A percentile compares a stretch with the other conserved stretches of the same genome.
These are phyloP conservation scores for Rotaria magnacalcarata DNA, from an alignment of 2,888 invertebrate species.

Conservation along the genomic window DNA sequence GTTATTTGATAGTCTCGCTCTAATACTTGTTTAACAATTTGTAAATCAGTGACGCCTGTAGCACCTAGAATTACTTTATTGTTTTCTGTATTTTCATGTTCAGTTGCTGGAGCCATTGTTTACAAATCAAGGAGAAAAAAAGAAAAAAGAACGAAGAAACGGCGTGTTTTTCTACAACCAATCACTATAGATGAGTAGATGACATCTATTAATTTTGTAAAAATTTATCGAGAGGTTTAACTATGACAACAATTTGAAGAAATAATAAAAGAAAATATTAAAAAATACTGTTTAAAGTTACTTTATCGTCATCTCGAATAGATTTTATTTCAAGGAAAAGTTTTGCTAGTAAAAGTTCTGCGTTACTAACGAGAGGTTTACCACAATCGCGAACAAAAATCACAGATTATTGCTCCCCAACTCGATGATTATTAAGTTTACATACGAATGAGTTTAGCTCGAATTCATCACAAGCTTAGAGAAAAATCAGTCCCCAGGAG, in stretches of 20 bases:
- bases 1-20: slow-evolving; percentile 50
- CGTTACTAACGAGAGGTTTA: no score
- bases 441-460: no score
- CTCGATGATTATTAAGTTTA: no score
- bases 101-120: neutral
- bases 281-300: neutral
- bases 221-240: neutral
- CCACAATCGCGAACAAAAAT: no score
- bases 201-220: neutral
- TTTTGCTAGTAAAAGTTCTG: neutral
- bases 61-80: slow-evolving; percentile 53
- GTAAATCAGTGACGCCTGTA: slow-evolving; percentile 51
- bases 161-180: neutral
- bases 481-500: no score
- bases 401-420: no score
- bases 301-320: neutral
- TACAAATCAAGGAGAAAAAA: neutral
- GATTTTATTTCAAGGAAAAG: neutral
- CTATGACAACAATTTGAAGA: neutral
- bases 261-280: neutral
- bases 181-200: neutral
- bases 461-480: no score
- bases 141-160: neutral
- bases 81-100: slow-evolving; percentile 47
- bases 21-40: slow-evolving; percentile 51